A percentile compares a stretch with the other conserved stretches of the same genome.
Evolutionary conservation across 2,888 invertebrate genomes (phyloP).

Genomic region (Sussaba pulchella): DNA sequence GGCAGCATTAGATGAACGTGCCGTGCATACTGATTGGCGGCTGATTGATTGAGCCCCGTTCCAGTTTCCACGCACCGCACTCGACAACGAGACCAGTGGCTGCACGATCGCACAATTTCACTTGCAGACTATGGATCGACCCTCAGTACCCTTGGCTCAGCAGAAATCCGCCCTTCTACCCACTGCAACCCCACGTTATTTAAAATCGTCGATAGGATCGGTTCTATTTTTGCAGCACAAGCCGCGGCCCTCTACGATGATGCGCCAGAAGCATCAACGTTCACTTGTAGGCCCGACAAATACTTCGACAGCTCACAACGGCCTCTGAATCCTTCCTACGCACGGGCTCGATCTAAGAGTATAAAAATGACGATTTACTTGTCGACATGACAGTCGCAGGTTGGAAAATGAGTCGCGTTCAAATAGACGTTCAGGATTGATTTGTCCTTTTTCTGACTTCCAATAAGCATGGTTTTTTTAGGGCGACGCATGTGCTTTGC

Average conservation of each 20-base stretch:
- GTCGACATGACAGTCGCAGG: background rate
- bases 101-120: constrained; percentile 43
- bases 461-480: no score
- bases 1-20: constrained; percentile 84
- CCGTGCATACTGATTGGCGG: constrained; percentile 84
- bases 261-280: constrained; percentile 10
- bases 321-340: constrained; percentile 33
- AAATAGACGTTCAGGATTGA: background rate
- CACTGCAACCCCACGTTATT: constrained; percentile 48
- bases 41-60: constrained; percentile 84
- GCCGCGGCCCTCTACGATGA: constrained; percentile 54
- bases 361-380: constrained; percentile 38
- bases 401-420: background rate
- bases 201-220: constrained; percentile 68
- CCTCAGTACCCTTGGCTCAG: constrained; percentile 36
- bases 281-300: constrained; percentile 29
- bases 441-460: background rate
- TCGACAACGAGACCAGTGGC: constrained; percentile 68
- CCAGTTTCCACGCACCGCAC: constrained; percentile 78
- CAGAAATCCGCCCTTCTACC: constrained; percentile 25
- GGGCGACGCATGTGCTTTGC: background rate
- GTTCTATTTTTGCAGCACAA: constrained; percentile 13
- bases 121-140: constrained; percentile 57
- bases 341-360: constrained; percentile 15
- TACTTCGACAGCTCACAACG: constrained; percentile 32